A percentile compares a stretch with the other conserved stretches of the same genome.
phyloP scores from a whole-genome alignment of 2,113 vertebrate species.

The Bubo bubo region DNA sequence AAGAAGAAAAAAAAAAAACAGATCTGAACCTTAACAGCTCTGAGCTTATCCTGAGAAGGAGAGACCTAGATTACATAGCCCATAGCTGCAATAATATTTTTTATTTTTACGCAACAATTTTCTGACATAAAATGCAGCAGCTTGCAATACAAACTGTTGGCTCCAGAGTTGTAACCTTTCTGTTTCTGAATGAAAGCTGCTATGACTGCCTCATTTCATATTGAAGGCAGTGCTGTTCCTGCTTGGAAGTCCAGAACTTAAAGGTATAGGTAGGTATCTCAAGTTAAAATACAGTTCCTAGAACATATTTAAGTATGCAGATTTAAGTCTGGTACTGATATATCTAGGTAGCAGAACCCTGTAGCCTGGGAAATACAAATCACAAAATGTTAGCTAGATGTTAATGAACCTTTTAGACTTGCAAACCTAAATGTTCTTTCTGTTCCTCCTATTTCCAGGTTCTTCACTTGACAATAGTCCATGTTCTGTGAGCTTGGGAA shows the following conservation, averaged over 20 bases:
- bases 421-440: neutral
- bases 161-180: neutral
- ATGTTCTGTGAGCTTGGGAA: neutral
- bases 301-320: neutral
- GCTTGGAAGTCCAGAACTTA: neutral
- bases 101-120: neutral
- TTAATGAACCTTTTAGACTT: neutral
- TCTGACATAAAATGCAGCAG: neutral
- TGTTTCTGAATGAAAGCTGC: neutral
- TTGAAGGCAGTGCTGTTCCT: neutral
- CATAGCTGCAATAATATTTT: neutral
- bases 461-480: neutral
- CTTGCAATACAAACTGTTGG: neutral
- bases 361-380: neutral
- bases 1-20: neutral
- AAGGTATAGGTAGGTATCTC: neutral
- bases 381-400: neutral
- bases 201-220: neutral
- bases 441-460: neutral
- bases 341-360: neutral
- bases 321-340: neutral
- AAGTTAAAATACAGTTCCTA: neutral
- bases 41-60: neutral
- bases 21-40: neutral
- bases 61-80: neutral